These are phyloP conservation scores for Brassicogethes aeneus DNA, from an alignment of 2,888 invertebrate genomes.

Conservation along the genomic window DNA sequence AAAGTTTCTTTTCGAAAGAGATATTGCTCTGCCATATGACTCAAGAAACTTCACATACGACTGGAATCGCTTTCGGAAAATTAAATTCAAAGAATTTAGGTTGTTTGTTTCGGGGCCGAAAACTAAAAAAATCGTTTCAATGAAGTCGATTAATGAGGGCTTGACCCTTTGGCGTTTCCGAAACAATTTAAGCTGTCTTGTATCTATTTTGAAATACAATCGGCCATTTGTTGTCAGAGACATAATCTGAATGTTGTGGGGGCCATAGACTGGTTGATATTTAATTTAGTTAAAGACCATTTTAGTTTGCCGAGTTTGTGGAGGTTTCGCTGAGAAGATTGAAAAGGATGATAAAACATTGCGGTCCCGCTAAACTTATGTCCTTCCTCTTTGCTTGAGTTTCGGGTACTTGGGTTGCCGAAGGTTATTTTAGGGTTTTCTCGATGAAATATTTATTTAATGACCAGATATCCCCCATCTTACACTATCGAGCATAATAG, in stretches of 20 bases:
- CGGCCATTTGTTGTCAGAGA: neutral
- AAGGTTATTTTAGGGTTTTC: constrained; percentile 1
- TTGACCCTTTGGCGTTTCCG: too few relatives aligned
- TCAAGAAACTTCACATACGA: too few relatives aligned
- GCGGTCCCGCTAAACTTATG: neutral
- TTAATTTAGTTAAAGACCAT: constrained; percentile 1
- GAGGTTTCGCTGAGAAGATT: neutral
- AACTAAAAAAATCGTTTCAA: too few relatives aligned
- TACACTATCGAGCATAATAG: neutral
- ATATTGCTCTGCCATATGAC: too few relatives aligned
- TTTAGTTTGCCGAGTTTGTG: neutral
- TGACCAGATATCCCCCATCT: neutral
- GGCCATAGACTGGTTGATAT: neutral
- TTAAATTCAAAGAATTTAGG: too few relatives aligned
- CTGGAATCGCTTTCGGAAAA: too few relatives aligned
- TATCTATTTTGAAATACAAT: too few relatives aligned
- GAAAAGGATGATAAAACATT: neutral
- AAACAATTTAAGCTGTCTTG: too few relatives aligned
- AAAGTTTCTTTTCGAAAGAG: too few relatives aligned
- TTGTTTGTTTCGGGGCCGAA: too few relatives aligned
- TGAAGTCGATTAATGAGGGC: too few relatives aligned
- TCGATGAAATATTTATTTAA: constrained; percentile 1
- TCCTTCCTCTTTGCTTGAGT: neutral
- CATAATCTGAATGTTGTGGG: neutral
- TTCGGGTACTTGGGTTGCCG: neutral